These are phyloP conservation scores for Argya squamiceps DNA, from an alignment of 2,797 vertebrate genomes.

Conservation along the genomic window DNA sequence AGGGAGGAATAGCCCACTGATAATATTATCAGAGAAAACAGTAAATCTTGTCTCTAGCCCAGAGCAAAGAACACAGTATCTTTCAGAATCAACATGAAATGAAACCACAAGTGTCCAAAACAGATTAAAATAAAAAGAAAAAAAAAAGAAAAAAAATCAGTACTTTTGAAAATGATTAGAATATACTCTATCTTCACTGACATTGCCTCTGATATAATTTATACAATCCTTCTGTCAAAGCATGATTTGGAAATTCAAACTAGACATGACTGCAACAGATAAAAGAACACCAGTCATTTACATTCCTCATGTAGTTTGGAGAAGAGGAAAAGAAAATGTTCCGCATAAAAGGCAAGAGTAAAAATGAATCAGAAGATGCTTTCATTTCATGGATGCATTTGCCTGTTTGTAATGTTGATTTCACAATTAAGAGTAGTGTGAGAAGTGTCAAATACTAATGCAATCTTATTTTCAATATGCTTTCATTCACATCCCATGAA, in stretches of 20 bases:
- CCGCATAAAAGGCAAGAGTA: neutral
- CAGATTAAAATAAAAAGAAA: neutral
- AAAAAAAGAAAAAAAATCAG: neutral
- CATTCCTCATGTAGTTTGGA: neutral
- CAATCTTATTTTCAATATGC: neutral
- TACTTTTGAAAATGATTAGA: neutral
- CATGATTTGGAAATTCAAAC: neutral
- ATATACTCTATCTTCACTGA: neutral
- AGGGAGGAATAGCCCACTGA: constrained; percentile 81
- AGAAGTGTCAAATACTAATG: neutral
- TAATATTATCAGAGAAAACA: constrained; percentile 27
- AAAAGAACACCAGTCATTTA: constrained; percentile 6
- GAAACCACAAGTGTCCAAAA: neutral
- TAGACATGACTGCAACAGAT: neutral
- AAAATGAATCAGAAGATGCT: constrained; percentile 15
- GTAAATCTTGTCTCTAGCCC: neutral
- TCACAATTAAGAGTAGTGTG: neutral
- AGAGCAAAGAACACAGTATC: constrained; percentile 16
- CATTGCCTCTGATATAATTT: neutral
- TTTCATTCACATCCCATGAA: neutral
- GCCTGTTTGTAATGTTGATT: constrained; percentile 2
- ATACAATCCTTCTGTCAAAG: neutral
- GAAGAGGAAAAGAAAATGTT: neutral
- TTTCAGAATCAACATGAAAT: constrained; percentile 33
- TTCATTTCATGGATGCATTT: constrained; percentile 3